Evolutionary conservation across 2,113 vertebrate genomes (phyloP).

Genomic region (human (Homo sapiens)): DNA sequence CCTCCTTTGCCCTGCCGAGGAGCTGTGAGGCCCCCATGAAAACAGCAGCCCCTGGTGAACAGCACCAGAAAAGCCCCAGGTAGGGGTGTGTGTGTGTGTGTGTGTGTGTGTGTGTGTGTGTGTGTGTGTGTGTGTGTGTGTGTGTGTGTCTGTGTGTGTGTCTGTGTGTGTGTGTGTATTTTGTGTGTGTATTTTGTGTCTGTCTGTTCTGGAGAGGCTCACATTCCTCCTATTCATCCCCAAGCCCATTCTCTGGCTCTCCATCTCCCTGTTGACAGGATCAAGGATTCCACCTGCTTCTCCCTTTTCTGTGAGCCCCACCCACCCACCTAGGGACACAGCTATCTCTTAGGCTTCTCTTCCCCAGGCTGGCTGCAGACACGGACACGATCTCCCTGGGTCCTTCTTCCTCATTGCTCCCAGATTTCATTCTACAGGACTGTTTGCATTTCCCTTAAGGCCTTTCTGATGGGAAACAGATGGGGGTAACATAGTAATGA

Average conservation of each 20-base stretch:
- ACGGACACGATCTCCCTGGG: not conserved
- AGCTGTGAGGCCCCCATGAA: not conserved
- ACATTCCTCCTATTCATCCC: not conserved
- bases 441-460: not conserved
- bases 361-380: not conserved
- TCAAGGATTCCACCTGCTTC: fast-evolving
- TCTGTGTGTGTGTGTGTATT: too few species aligned
- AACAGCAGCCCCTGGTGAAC: not conserved
- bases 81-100: too few species aligned
- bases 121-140: not conserved
- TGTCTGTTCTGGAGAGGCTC: not conserved
- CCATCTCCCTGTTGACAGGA: fast-evolving
- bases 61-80: not conserved
- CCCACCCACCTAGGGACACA: too few species aligned
- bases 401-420: not conserved
- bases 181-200: not conserved
- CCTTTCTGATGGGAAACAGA: slow-evolving; percentile 54
- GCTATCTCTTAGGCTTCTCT: fast-evolving
- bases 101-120: not conserved
- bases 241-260: not conserved
- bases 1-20: too few species aligned
- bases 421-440: not conserved
- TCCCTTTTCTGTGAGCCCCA: too few species aligned
- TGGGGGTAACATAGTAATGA: not conserved
- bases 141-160: too few species aligned